These are phyloP conservation scores for Smittia sp. DNA, from an alignment of 2,888 invertebrate species.

Conservation along the genomic window DNA sequence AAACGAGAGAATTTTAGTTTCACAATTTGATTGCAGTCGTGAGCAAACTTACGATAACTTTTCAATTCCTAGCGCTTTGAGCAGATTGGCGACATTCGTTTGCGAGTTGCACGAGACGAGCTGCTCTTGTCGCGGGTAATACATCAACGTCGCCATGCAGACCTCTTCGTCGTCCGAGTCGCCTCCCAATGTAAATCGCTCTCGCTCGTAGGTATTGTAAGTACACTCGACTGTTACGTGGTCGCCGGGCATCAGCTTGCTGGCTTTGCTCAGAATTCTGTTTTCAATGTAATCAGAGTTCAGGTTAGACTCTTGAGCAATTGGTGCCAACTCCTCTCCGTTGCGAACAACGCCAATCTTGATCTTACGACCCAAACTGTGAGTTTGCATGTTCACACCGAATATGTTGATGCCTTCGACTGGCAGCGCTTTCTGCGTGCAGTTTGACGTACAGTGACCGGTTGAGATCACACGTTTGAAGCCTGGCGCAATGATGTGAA, in stretches of 20 bases:
- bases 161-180: slow-evolving; percentile 58
- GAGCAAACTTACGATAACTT: slow-evolving; percentile 28
- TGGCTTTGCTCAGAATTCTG: slow-evolving; percentile 60
- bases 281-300: slow-evolving; percentile 71
- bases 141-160: slow-evolving; percentile 65
- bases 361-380: slow-evolving; percentile 64
- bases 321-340: slow-evolving; percentile 62
- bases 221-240: slow-evolving; percentile 69
- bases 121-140: slow-evolving; percentile 65
- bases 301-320: slow-evolving; percentile 66
- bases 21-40: background rate
- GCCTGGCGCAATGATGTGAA: slow-evolving; percentile 70
- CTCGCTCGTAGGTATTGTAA: slow-evolving; percentile 65
- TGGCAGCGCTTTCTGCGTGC: slow-evolving; percentile 64
- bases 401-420: slow-evolving; percentile 64
- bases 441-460: slow-evolving; percentile 68
- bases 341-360: slow-evolving; percentile 64
- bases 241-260: slow-evolving; percentile 64
- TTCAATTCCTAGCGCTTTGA: slow-evolving; percentile 33
- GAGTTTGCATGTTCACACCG: slow-evolving; percentile 68
- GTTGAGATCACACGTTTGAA: slow-evolving; percentile 65
- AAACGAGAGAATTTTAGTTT: slow-evolving; percentile 5
- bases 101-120: slow-evolving; percentile 66
- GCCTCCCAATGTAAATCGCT: slow-evolving; percentile 63
- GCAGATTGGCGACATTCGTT: slow-evolving; percentile 21